These are phyloP conservation scores for Oreochromis aureus DNA, from an alignment of 2,113 vertebrate species.

Conservation along the genomic window DNA sequence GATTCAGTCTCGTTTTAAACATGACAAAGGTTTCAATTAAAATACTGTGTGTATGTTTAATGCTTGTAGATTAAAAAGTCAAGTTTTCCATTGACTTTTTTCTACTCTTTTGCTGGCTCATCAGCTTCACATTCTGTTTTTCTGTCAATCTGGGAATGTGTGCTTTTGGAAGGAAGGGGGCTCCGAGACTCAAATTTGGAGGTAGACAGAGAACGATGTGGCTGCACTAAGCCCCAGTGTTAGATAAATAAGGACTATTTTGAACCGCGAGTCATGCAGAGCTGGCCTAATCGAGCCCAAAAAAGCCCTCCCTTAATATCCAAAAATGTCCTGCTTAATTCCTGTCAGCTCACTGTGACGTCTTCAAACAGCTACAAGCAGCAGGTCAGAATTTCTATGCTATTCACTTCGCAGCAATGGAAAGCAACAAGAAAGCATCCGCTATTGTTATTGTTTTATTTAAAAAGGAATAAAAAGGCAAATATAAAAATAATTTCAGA, in stretches of 20 bases:
- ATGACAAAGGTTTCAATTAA: background rate
- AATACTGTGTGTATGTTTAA: background rate
- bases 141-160: background rate
- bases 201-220: background rate
- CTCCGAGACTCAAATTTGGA: background rate
- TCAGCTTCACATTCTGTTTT: background rate
- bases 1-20: background rate
- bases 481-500: background rate
- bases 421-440: background rate
- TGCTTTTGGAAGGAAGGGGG: accelerated
- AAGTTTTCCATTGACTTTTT: background rate
- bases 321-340: background rate
- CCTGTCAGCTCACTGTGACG: background rate
- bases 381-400: background rate
- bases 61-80: background rate
- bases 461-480: background rate
- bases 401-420: background rate
- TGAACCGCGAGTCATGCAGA: background rate
- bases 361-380: background rate
- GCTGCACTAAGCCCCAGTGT: background rate
- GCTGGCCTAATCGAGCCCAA: background rate
- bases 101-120: too few species aligned
- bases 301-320: background rate
- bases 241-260: background rate
- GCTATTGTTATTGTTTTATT: background rate